Evolutionary conservation across 2,113 vertebrate genomes (phyloP), one percentile per base, ranked within the genome.

Genomic region (Taxidea taxus): DNA sequence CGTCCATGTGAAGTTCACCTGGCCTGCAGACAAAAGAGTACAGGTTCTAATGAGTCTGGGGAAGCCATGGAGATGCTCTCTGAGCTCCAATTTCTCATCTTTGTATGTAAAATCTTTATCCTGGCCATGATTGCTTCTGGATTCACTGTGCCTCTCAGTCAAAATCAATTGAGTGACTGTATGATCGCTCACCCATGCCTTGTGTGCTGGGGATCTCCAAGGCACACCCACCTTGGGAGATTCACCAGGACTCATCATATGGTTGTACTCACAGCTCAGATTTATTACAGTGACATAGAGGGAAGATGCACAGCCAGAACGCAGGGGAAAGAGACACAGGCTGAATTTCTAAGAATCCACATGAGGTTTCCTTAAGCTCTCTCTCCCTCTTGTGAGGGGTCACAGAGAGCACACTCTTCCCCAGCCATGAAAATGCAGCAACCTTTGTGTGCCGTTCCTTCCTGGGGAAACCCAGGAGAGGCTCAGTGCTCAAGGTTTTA

Each of bases 401-500:
- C 47, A 7, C 3, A 14, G 39, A 34, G 25, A 87, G 47, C 0
- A n/a, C 25, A 12, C 1, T 16, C 9, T 56, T 27, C 54, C 51
- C 7, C 13, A 77, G 56, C 7, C 60, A 23, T 25, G 5, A 56
- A 85, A 23, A 39, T 1, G 10, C 34, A 81, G 12, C 42, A 47
- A 15, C 1, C 6, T 23, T 10, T 5, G 75, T 4, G 4, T 6
- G 27, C 14, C 21, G 0, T 39, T 25, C 7, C 83, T n/a, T 2
- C 42, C 20, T 25, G 7, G 37, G 27, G 56, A 56, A 25, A 34
- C 6, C 25, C 25, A 2, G 47, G 42, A 27, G 37, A 0, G 1
- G 16, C 20, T 20, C 9, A 0, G 12, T 0, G 25, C 0, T 64
- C 18, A 14, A 29, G 12, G 1, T n/a, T 27, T 47, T 11, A 1